phyloP scores from a whole-genome alignment of 2,797 vertebrate species.

The Lepilemur ruficaudatus region DNA sequence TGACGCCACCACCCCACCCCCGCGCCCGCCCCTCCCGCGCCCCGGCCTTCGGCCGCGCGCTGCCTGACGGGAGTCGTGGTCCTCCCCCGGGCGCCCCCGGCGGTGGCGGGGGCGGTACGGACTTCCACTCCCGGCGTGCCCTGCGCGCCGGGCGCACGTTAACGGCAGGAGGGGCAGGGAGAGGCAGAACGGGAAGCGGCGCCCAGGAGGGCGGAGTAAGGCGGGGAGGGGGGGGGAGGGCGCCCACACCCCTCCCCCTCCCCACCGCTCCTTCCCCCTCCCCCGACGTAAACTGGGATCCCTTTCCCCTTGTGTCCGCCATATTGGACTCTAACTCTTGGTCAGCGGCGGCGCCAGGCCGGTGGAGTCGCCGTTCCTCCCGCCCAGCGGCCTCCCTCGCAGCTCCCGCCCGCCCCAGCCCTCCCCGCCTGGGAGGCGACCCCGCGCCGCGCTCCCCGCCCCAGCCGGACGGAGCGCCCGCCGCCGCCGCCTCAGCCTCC shows the following conservation, averaged over 20 bases:
- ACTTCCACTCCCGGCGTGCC: conserved; percentile 72
- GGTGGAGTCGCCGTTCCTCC: conserved; percentile 80
- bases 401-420: conserved; percentile 54
- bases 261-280: conserved; percentile 73
- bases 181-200: conserved; percentile 27
- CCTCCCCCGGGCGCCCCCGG: fast-evolving
- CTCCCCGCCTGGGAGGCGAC: conserved; percentile 62
- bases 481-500: conserved; percentile 65
- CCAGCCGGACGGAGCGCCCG: conserved; percentile 86
- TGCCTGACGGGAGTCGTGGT: conserved; percentile 71
- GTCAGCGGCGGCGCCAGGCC: conserved; percentile 88
- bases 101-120: fast-evolving
- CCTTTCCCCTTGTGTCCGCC: conserved; percentile 93
- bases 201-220: conserved; percentile 69
- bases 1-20: not conserved
- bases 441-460: conserved; percentile 61
- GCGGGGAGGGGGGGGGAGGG: conserved; percentile 58
- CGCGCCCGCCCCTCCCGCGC: not conserved
- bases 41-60: not conserved
- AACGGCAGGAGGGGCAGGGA: conserved; percentile 74
- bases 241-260: conserved; percentile 68
- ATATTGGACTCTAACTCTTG: conserved; percentile 98
- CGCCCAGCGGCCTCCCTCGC: conserved; percentile 51
- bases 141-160: conserved; percentile 63
- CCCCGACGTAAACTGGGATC: conserved; percentile 89